phyloP scores from a whole-genome alignment of 2,113 vertebrate genomes.

The Haplochromis burtoni region DNA sequence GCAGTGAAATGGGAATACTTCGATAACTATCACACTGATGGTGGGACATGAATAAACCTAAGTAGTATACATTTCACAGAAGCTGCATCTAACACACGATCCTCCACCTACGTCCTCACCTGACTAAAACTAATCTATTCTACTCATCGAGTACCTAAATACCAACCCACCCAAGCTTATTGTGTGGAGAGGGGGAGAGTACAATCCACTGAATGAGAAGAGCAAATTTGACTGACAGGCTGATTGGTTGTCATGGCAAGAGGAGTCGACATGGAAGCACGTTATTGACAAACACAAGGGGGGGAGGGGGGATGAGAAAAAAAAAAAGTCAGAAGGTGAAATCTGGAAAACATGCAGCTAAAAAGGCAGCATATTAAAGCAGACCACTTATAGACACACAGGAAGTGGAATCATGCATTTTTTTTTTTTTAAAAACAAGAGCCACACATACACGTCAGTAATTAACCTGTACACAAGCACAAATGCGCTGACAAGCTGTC shows the following conservation, averaged over 20 bases:
- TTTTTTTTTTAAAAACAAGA: background rate
- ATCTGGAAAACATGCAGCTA: constrained; percentile 23
- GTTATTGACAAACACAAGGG: constrained; percentile 43
- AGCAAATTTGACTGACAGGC: constrained; percentile 55
- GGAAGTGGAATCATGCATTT: background rate
- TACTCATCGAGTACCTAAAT: background rate
- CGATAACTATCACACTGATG: background rate
- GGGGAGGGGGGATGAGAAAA: rapidly evolving
- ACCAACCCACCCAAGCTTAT: constrained; percentile 2
- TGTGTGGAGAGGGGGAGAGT: constrained; percentile 51
- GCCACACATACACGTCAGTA: background rate
- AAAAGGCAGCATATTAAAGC: background rate
- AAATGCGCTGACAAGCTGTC: background rate
- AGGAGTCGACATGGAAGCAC: constrained; percentile 11
- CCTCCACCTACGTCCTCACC: background rate
- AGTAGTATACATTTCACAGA: background rate
- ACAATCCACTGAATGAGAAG: constrained; percentile 69
- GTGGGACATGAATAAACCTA: background rate
- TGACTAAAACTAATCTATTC: background rate
- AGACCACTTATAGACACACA: background rate
- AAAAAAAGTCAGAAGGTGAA: background rate
- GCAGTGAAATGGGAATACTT: background rate
- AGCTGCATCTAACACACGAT: background rate
- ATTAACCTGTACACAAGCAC: background rate
- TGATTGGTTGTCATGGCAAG: constrained; percentile 77